Evolutionary conservation across 2,888 invertebrate species (phyloP), one percentile per base, ranked within the genome.

Genomic region (Sicus ferrugineus): DNA sequence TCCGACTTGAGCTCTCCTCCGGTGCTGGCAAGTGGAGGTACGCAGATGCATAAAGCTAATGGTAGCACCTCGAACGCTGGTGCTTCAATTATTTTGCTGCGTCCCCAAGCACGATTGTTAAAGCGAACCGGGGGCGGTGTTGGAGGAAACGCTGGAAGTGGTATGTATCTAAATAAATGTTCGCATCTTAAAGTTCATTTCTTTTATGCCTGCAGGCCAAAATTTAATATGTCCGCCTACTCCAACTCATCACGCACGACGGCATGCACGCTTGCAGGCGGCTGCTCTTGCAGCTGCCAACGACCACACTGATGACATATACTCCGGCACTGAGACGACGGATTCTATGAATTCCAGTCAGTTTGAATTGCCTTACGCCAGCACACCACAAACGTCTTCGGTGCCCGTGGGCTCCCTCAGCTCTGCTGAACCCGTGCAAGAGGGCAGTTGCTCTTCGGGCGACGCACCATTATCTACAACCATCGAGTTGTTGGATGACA

Each of bases 231-330:
- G 94, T 79, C 94, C 94, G 3, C 95, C 95, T 0, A 95, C 95
- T 0, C 95, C 95, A 0, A 95, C 94, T 0, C 95, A 95, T 83
- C 94, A 93, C 79, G 92, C 93, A 0, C 87, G 92, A 52, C 88
- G 91, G 59, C 88, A 90, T 75, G 77, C 79, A 9, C 82, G 83
- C 16, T 74, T 83, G 14, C 80, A 81, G 56, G 75, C 77, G n/a
- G 78, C 77, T 61, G 76, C 71, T 46, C 56, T 70, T 7, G 16
- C 58, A 9, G 58, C 54, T 19, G 9, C 66, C 5, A 62, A 62
- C 16, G 72, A 71, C 34, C 73, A 73, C 64, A 61, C 67, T 54
- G 76, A 77, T 68, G 73, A 74, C 11, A 59, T 70, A 11, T 73
- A 70, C 68, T 67, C 67, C 50, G 74, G 73, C 30, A 19, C 71